Conservation (phyloP, 2,888 invertebrate species). For the Leptura quadrifasciata region DNA sequence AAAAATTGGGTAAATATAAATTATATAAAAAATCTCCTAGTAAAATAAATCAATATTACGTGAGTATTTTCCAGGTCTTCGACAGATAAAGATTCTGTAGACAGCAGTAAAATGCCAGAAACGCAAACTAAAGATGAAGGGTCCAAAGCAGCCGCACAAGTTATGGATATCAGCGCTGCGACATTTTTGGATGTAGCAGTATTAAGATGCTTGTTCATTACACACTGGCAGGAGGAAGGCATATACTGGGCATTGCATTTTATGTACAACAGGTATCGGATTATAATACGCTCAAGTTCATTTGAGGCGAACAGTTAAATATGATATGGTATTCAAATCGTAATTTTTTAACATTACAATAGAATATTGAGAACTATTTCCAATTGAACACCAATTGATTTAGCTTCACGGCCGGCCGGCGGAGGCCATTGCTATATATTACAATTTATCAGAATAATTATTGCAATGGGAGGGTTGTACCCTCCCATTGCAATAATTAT, state of each 20-base stretch:
- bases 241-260: constrained; percentile 97
- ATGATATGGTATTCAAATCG: too few species aligned
- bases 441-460: too few species aligned
- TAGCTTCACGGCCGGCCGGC: too few species aligned
- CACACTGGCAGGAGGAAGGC: constrained; percentile 99
- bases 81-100: constrained; percentile 86
- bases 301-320: too few species aligned
- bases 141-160: constrained; percentile 33
- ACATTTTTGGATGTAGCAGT: constrained; percentile 98
- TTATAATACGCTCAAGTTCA: neutral
- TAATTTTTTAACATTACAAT: too few species aligned
- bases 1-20: constrained; percentile 77
- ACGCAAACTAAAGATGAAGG: constrained; percentile 46
- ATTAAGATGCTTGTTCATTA: constrained; percentile 93
- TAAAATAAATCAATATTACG: too few species aligned
- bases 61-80: constrained; percentile 74
- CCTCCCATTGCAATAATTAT: too few species aligned
- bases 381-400: too few species aligned
- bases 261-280: constrained; percentile 86
- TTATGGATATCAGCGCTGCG: constrained; percentile 84
- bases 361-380: too few species aligned
- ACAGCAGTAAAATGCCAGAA: constrained; percentile 74
- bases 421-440: too few species aligned
- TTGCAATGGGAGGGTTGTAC: too few species aligned
- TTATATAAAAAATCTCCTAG: neutral